Conservation (phyloP, 2,888 invertebrate species). For the Eutolmus rufibarbis region DNA sequence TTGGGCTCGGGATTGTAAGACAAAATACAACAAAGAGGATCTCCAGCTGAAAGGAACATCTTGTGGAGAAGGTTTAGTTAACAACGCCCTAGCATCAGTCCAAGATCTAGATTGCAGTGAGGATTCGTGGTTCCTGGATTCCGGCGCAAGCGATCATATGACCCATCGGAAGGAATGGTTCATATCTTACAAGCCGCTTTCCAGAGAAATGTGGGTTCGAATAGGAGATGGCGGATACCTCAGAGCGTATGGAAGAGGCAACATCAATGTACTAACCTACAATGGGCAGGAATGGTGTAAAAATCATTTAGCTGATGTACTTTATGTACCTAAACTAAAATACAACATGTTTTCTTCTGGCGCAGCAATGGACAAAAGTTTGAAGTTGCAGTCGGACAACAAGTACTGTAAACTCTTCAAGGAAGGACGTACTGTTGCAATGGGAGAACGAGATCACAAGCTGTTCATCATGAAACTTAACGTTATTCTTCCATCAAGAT, state of each 20-base stretch:
- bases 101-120: not conserved
- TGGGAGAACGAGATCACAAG: not conserved
- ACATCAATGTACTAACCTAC: constrained; percentile 37
- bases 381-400: constrained; percentile 22
- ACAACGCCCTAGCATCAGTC: not conserved
- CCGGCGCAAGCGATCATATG: constrained; percentile 46
- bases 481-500: too few species aligned
- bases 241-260: constrained; percentile 38
- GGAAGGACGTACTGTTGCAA: not conserved
- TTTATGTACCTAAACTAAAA: not conserved
- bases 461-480: not conserved
- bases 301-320: not conserved
- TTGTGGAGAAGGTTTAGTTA: too few species aligned
- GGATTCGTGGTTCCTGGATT: constrained; percentile 42
- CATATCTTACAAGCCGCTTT: constrained; percentile 18
- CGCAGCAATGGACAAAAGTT: constrained; percentile 11
- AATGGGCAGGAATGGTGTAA: constrained; percentile 36
- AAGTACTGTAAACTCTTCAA: not conserved
- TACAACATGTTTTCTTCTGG: not conserved
- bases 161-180: not conserved
- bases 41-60: not conserved
- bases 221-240: constrained; percentile 42
- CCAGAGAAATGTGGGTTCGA: constrained; percentile 8
- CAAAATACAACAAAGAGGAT: too few species aligned
- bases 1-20: too few species aligned